These are phyloP conservation scores for Dinocampus coccinellae DNA, from an alignment of 2,888 invertebrate species.

Conservation along the genomic window DNA sequence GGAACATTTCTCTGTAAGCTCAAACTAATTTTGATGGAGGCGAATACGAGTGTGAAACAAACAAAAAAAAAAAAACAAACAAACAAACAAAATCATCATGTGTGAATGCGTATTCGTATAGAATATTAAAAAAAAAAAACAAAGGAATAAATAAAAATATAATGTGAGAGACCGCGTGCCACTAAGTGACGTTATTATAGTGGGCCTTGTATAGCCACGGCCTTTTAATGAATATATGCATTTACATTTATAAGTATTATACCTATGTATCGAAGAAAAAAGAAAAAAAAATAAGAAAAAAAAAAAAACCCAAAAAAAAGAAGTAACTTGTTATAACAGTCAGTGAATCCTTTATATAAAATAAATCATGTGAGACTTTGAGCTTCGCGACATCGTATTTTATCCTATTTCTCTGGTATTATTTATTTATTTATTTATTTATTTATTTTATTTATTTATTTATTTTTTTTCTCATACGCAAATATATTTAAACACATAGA, in stretches of 20 bases:
- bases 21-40: slow-evolving; percentile 42
- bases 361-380: slow-evolving; percentile 39
- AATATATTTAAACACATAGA: too few species aligned
- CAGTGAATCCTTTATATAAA: slow-evolving; percentile 60
- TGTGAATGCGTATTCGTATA: slow-evolving; percentile 45
- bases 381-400: slow-evolving; percentile 42
- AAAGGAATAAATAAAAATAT: too few species aligned
- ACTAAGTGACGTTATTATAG: slow-evolving; percentile 58
- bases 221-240: slow-evolving; percentile 62
- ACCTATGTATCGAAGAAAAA: slow-evolving; percentile 52
- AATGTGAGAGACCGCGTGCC: slow-evolving; percentile 66
- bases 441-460: too few species aligned
- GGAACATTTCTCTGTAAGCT: slow-evolving; percentile 50
- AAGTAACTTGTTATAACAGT: slow-evolving; percentile 60
- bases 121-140: slow-evolving; percentile 36
- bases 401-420: too few species aligned
- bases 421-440: too few species aligned
- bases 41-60: slow-evolving; percentile 39
- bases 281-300: slow-evolving; percentile 20
- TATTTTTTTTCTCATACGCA: too few species aligned
- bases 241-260: slow-evolving; percentile 57
- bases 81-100: slow-evolving; percentile 45
- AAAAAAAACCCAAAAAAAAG: slow-evolving; percentile 18
- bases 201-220: slow-evolving; percentile 69
- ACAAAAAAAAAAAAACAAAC: too few species aligned